phyloP scores from a whole-genome alignment of 2,113 vertebrate genomes.

The Potamarius usumacintae region DNA sequence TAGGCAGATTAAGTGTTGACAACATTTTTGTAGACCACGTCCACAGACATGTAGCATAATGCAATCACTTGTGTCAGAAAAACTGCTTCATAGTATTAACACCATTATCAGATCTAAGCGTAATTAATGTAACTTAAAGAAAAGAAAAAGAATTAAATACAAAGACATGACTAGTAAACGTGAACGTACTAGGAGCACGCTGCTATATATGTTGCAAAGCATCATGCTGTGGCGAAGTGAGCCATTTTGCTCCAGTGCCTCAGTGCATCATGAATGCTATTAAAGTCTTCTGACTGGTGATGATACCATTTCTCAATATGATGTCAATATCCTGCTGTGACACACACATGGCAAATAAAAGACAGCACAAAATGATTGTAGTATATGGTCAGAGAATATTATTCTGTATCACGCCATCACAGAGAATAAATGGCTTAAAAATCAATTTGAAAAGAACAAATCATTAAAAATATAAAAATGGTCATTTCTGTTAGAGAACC shows the following conservation, averaged over 20 bases:
- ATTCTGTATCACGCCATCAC: slow-evolving; percentile 18
- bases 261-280: slow-evolving; percentile 37
- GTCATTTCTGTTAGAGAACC: background rate
- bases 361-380: slow-evolving; percentile 27
- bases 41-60: background rate
- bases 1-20: background rate
- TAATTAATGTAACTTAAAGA: background rate
- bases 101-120: background rate
- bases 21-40: background rate
- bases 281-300: slow-evolving; percentile 37
- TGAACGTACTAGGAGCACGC: background rate
- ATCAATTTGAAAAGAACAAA: background rate
- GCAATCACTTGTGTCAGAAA: background rate
- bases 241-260: background rate
- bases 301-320: slow-evolving; percentile 37
- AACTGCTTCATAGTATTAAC: background rate
- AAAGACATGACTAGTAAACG: background rate
- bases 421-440: background rate
- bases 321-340: slow-evolving; percentile 45
- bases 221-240: background rate
- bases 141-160: background rate
- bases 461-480: background rate
- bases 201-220: background rate
- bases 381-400: slow-evolving; percentile 40
- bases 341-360: slow-evolving; percentile 46